Conservation (phyloP, 2,888 invertebrate species). For the Caenorhabditis plicata region DNA sequence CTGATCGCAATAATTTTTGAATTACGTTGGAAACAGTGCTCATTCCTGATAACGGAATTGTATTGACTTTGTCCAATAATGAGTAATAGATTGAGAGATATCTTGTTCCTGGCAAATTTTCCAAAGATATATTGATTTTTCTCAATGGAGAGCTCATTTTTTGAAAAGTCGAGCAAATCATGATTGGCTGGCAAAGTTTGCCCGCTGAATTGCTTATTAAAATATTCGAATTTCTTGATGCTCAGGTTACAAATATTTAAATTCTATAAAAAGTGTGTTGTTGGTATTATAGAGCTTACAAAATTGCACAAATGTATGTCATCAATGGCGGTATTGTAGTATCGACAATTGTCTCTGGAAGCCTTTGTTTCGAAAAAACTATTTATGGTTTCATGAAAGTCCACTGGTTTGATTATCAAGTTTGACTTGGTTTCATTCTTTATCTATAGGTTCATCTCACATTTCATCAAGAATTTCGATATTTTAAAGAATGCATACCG, state of each 20-base stretch:
- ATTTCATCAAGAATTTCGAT: background rate
- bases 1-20: too few species aligned
- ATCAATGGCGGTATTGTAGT: slow-evolving; percentile 1
- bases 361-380: slow-evolving; percentile 1
- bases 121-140: too few species aligned
- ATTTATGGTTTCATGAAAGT: slow-evolving; percentile 3
- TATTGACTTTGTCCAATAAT: too few species aligned
- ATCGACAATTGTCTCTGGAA: slow-evolving; percentile 5
- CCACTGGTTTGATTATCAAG: background rate
- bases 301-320: slow-evolving; percentile 2
- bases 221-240: slow-evolving; percentile 3
- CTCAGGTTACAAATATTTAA: background rate
- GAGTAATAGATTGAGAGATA: too few species aligned
- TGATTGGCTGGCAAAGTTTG: background rate
- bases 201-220: background rate
- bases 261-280: background rate
- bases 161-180: too few species aligned
- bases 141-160: too few species aligned
- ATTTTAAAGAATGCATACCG: slow-evolving; percentile 3
- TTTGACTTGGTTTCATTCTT: background rate
- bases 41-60: too few species aligned
- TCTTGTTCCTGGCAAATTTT: too few species aligned
- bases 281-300: slow-evolving; percentile 1
- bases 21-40: too few species aligned
- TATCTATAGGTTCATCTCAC: background rate